A percentile compares a stretch with the other conserved stretches of the same genome.
These are phyloP conservation scores for Euproctis similis DNA, from an alignment of 2,888 invertebrate species.

Conservation along the genomic window DNA sequence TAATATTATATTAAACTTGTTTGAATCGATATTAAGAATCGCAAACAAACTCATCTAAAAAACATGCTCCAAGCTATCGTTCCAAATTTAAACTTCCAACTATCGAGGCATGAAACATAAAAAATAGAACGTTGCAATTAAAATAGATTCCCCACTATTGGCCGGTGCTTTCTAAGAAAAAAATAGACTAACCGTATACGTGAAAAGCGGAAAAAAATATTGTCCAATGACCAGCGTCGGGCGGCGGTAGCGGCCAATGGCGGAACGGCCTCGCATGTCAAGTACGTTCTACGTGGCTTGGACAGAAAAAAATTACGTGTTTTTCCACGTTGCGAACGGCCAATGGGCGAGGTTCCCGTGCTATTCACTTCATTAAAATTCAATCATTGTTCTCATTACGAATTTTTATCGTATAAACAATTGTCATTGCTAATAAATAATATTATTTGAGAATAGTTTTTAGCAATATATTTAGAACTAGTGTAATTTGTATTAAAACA, in stretches of 20 bases:
- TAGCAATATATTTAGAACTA: too few species aligned
- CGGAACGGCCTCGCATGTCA: constrained; percentile 38
- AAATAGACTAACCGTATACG: constrained; percentile 57
- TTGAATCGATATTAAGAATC: background rate
- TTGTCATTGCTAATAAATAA: too few species aligned
- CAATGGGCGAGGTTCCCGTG: constrained; percentile 48
- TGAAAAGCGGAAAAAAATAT: constrained; percentile 69
- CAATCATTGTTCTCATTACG: constrained; percentile 38
- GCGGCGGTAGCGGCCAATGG: constrained; percentile 47
- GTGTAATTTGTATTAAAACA: too few species aligned
- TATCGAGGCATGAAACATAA: constrained; percentile 22
- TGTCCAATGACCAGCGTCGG: constrained; percentile 54
- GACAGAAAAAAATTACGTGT: constrained; percentile 67
- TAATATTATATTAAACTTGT: too few species aligned
- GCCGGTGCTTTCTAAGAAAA: constrained; percentile 62
- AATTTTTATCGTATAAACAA: constrained; percentile 21
- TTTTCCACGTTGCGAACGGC: constrained; percentile 61
- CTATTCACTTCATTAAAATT: constrained; percentile 56
- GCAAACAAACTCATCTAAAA: constrained; percentile 2
- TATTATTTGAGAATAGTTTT: too few species aligned
- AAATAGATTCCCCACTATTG: constrained; percentile 62
- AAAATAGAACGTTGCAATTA: constrained; percentile 57
- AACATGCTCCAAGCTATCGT: too few species aligned
- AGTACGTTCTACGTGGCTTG: constrained; percentile 69
- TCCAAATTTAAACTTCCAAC: constrained; percentile 26